Conservation (phyloP, 2,797 vertebrate genomes). For the Garrulus glandarius region DNA sequence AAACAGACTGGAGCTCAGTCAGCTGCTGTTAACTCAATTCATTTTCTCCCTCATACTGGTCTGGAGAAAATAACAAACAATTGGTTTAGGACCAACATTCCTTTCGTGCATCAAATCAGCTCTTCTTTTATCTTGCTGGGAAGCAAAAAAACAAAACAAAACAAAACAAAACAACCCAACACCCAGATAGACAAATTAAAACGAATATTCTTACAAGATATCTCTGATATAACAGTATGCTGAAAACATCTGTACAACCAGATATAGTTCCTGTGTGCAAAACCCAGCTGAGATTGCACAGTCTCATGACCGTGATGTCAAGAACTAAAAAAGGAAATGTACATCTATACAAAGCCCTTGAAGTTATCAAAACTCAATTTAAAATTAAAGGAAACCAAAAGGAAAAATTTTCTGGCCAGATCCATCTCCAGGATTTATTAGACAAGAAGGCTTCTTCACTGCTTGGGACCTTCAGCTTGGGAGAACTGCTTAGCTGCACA, state of each 20-base stretch:
- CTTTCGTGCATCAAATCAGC: not conserved
- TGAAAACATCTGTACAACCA: slow-evolving; percentile 44
- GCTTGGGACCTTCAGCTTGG: not conserved
- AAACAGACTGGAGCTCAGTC: not conserved
- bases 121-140: slow-evolving; percentile 24
- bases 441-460: not conserved
- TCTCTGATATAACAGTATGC: slow-evolving; percentile 28
- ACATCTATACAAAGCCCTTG: not conserved
- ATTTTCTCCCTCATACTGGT: not conserved
- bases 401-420: not conserved
- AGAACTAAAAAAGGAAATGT: not conserved
- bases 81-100: slow-evolving; percentile 16
- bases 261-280: not conserved
- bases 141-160: not conserved
- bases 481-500: not conserved
- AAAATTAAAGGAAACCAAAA: not conserved
- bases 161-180: not conserved
- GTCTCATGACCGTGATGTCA: not conserved
- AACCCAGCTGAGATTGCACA: slow-evolving; percentile 1
- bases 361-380: not conserved
- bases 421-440: not conserved
- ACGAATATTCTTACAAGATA: slow-evolving; percentile 5
- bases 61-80: slow-evolving; percentile 50
- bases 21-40: not conserved
- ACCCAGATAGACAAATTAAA: not conserved